Base-by-base conservation (phyloP, 2,113 vertebrate species). In the Engraulis encrasicolus region DNA sequence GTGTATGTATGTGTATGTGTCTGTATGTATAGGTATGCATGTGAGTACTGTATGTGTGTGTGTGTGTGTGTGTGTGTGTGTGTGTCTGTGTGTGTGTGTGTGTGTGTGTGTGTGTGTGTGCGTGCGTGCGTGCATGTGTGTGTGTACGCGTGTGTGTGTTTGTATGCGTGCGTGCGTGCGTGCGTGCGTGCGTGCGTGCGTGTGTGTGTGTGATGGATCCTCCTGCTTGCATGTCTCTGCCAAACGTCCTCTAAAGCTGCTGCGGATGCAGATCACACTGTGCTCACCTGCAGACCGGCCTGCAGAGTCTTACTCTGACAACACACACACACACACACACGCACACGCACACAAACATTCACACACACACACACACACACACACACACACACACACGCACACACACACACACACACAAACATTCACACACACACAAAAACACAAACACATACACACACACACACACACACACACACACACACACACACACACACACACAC, bases 301-400 rank as follows among this genome's bases (percentile, higher is more conserved):
- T 20, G 18, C 52, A 5, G 6, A n/a, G 6, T 20, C 23, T 45
- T n/a, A 18, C 36, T 27, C 50, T 20, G 18, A 6, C 40, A n/a
- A 52, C 54, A 74, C 9, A 79, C 80, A 50, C 6, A 49, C 81
- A 82, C 54, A 45, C 37, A 71, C 20, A 49, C 81, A 82, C n/a
- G n/a, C n/a, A n/a, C n/a, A n/a, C n/a, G n/a, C n/a, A n/a, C n/a
- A 52, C 14, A 50, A 9, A 40, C 77, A 81, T 14, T 31, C 48
- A 50, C n/a, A 20, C 17, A 12, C 45, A 31, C 50, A 52, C 50
- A 52, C 50, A 52, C 50, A 52, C 12, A 20, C 50, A 52, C 50
- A 52, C 50, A 52, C 50, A 52, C 50, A 52, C 50, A 52, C 50
- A 52, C 12, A 52, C 11, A 52, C 50, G 20, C 50, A n/a, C n/a